phyloP scores from a whole-genome alignment of 53 echinoderm and acorn worm genomes.

The Apostichopus leukothele region DNA sequence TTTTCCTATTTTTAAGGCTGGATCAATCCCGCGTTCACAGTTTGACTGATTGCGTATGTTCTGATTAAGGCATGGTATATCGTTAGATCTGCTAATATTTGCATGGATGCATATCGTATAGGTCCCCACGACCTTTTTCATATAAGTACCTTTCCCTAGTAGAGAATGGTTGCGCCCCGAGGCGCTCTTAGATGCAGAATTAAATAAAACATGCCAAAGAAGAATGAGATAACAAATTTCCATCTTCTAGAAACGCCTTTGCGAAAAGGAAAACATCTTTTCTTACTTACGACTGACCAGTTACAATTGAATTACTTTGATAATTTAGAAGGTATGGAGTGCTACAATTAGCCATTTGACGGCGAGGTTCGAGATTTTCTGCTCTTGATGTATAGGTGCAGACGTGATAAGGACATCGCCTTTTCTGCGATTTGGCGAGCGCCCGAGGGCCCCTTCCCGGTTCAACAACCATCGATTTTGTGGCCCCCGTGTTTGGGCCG shows the following conservation, averaged over 20 bases:
- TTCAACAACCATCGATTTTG: constrained; percentile 52
- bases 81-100: background rate
- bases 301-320: constrained; percentile 48
- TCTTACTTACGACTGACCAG: constrained; percentile 47
- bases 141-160: constrained; percentile 31
- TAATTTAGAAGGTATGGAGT: constrained; percentile 32
- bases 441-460: constrained; percentile 40
- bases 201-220: constrained; percentile 43
- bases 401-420: constrained; percentile 35
- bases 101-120: background rate
- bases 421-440: constrained; percentile 19
- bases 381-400: background rate
- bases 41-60: background rate
- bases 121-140: constrained; percentile 37
- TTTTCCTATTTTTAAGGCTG: background rate
- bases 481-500: constrained; percentile 45
- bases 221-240: constrained; percentile 51
- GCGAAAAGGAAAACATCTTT: constrained; percentile 50
- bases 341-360: constrained; percentile 48
- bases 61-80: background rate
- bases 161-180: constrained; percentile 12
- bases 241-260: constrained; percentile 42
- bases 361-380: constrained; percentile 19
- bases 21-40: background rate
- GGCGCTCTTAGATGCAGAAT: constrained; percentile 20